These are phyloP conservation scores for Amphipoea lucens DNA, from an alignment of 2,888 invertebrate species.

Conservation along the genomic window DNA sequence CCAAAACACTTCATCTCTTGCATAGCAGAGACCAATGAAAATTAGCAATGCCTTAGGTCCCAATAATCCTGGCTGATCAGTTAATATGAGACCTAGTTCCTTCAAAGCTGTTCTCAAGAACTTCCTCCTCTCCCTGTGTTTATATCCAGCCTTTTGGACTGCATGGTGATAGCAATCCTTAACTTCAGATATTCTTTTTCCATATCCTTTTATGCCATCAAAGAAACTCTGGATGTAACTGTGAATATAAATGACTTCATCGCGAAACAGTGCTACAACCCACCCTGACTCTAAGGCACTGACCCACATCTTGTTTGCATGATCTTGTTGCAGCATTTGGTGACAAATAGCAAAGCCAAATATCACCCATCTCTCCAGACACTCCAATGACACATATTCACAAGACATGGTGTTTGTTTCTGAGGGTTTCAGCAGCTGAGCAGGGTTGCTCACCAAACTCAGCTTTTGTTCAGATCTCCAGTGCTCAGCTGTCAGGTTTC, in stretches of 20 bases:
- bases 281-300: slow-evolving; percentile 97
- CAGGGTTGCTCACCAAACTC: slow-evolving; percentile 98
- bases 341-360: slow-evolving; percentile 98
- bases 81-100: slow-evolving; percentile 97
- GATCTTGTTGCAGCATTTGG: slow-evolving; percentile 95
- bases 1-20: slow-evolving; percentile 99
- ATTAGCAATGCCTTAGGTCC: slow-evolving; percentile 99
- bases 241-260: slow-evolving; percentile 99
- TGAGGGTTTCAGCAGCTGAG: slow-evolving; percentile 97
- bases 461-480: slow-evolving; percentile 98
- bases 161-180: slow-evolving; percentile 98
- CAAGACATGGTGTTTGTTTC: slow-evolving; percentile 99
- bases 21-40: slow-evolving; percentile 98
- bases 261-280: slow-evolving; percentile 98
- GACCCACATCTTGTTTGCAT: slow-evolving; percentile 97
- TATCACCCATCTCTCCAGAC: slow-evolving; percentile 99
- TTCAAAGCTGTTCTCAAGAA: slow-evolving; percentile 98
- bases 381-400: slow-evolving; percentile 98
- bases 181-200: slow-evolving; percentile 97
- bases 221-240: slow-evolving; percentile 97
- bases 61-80: slow-evolving; percentile 99
- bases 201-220: slow-evolving; percentile 98
- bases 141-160: slow-evolving; percentile 96
- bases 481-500: slow-evolving; percentile 97
- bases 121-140: slow-evolving; percentile 98